Evolutionary conservation across 2,888 invertebrate species (phyloP), one percentile per base, ranked within the genome.

Genomic region (Leptopilina myrica): DNA sequence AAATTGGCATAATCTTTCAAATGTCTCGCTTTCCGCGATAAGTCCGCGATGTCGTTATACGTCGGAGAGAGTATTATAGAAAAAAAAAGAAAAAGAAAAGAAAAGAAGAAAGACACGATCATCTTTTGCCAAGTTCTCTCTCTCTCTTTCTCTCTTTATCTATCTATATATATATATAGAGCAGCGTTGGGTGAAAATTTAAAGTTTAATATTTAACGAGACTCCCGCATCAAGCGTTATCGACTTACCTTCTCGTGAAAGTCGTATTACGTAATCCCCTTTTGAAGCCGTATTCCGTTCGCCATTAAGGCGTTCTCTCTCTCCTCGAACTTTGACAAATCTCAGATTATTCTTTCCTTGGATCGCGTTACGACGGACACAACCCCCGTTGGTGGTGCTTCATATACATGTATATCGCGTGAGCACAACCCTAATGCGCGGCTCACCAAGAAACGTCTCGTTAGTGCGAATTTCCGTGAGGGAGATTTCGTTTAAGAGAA

Each of bases 171-270:
- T n/a, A 20, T 20, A 20, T 20, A 20, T 33, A 33, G 33, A 33
- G 33, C 26, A 49, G 73, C 66, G 83, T 82, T 82, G 83, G 84
- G 83, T 82, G 85, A 84, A 84, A 88, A 85, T 86, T 86, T 84
- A 87, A 87, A 88, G 87, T 90, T 89, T 89, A 89, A 89, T 89
- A 89, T 90, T 91, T 90, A 91, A 90, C 90, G 89, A 90, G 88
- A 86, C 80, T 81, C 80, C 80, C 73, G 79, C 80, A 80, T 76
- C 65, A 80, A 78, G 78, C 80, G 82, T 80, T 84, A 82, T 84
- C 84, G 83, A 76, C 80, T 82, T 84, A 78, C 81, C 78, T 78
- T 78, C 33, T 33, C 83, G 85, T 83, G 84, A 84, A 88, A 87
- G 86, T 87, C 85, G 84, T 85, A 89, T 89, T 87, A 88, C 87